Evolutionary conservation across 2,797 vertebrate species (phyloP).

Genomic region (Neostethus bicornis): DNA sequence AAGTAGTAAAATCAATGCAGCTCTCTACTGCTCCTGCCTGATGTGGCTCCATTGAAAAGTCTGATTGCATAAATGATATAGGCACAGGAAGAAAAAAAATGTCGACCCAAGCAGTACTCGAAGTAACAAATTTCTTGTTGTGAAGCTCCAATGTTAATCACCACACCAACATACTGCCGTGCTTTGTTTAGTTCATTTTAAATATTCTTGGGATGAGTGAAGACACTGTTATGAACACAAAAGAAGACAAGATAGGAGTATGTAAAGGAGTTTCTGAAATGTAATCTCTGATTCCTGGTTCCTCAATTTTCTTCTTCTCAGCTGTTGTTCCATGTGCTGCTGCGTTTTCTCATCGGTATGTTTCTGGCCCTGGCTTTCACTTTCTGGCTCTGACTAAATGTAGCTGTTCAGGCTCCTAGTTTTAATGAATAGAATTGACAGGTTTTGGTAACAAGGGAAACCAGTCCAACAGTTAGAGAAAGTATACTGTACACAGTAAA

Average conservation of each 20-base stretch:
- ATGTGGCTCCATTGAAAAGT: too few relatives aligned
- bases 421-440: slow-evolving; percentile 7
- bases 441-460: slow-evolving; percentile 12
- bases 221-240: rapidly evolving
- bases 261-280: not conserved
- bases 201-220: not conserved
- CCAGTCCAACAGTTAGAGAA: not conserved
- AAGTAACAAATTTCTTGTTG: too few relatives aligned
- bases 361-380: slow-evolving; percentile 8
- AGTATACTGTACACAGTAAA: not conserved
- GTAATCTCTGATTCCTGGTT: slow-evolving; percentile 6
- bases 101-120: too few relatives aligned
- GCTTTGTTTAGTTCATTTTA: slow-evolving; percentile 1
- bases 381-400: slow-evolving; percentile 7
- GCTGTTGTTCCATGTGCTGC: not conserved
- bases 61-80: too few relatives aligned
- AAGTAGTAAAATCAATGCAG: too few relatives aligned
- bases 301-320: not conserved
- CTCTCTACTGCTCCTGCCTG: too few relatives aligned
- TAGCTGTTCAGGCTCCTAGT: slow-evolving; percentile 13
- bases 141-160: not conserved
- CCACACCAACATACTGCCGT: too few relatives aligned
- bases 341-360: not conserved
- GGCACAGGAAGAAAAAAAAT: too few relatives aligned
- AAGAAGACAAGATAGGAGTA: not conserved